Evolutionary conservation across 2,888 invertebrate genomes (phyloP).

Genomic region (Mythimna loreyi): DNA sequence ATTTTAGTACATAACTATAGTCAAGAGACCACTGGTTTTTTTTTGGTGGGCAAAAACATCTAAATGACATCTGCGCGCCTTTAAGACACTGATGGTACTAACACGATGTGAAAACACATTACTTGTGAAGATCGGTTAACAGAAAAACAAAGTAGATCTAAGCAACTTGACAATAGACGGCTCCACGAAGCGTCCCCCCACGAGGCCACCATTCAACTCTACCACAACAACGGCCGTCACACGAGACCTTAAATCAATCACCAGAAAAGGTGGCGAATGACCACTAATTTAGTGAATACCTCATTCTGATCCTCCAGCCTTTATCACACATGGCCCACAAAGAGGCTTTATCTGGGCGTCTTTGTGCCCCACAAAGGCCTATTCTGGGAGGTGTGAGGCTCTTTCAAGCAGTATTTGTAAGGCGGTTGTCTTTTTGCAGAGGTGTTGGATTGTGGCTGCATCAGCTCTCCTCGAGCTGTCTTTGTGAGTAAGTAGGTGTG

Average conservation of each 20-base stretch:
- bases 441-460: slow-evolving; percentile 61
- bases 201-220: slow-evolving; percentile 17
- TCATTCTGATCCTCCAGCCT: slow-evolving; percentile 59
- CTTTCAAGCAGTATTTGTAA: slow-evolving; percentile 60
- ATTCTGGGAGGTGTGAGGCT: slow-evolving; percentile 76
- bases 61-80: too few relatives aligned
- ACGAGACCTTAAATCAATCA: slow-evolving; percentile 45
- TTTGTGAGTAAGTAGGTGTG: slow-evolving; percentile 61
- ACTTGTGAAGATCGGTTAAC: not conserved
- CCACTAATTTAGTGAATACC: slow-evolving; percentile 66
- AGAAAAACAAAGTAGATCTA: not conserved
- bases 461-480: slow-evolving; percentile 30
- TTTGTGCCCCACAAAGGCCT: slow-evolving; percentile 72
- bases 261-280: slow-evolving; percentile 61
- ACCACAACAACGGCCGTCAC: slow-evolving; percentile 43
- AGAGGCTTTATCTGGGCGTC: slow-evolving; percentile 70
- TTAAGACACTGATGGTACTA: too few relatives aligned
- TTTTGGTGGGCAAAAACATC: too few relatives aligned
- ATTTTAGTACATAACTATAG: not conserved
- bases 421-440: slow-evolving; percentile 60
- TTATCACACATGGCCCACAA: slow-evolving; percentile 61
- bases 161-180: not conserved
- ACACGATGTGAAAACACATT: not conserved
- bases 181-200: not conserved
- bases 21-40: not conserved